phyloP scores from a whole-genome alignment of 2,888 invertebrate genomes.

The Drosophila basisetae region DNA sequence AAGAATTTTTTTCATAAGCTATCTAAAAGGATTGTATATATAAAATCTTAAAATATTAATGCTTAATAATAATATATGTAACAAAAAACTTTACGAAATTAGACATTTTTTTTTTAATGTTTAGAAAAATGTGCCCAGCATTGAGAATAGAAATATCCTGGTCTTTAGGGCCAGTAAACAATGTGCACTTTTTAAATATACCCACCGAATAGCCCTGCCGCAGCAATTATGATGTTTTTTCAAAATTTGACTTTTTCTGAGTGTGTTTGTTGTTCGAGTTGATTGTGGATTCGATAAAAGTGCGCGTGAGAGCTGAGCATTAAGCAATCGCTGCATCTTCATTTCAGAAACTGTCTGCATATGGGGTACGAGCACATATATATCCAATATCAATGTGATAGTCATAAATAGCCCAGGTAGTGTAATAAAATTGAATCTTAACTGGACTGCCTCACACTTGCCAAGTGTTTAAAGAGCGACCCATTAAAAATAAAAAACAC shows the following conservation, averaged over 20 bases:
- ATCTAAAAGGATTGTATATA: not conserved
- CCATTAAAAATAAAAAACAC: not conserved
- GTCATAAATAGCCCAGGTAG: constrained; percentile 48
- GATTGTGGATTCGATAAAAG: constrained; percentile 10
- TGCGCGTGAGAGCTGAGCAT: constrained; percentile 66
- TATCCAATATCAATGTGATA: constrained; percentile 43
- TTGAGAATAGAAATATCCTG: not conserved
- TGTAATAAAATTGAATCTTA: constrained; percentile 48
- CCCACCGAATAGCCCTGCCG: not conserved
- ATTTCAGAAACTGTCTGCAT: constrained; percentile 28
- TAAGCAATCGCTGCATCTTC: constrained; percentile 60
- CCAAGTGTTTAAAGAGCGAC: constrained; percentile 26
- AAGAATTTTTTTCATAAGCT: not conserved
- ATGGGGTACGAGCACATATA: constrained; percentile 7
- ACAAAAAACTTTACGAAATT: not conserved
- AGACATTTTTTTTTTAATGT: not conserved
- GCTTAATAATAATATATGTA: not conserved
- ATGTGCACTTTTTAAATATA: not conserved
- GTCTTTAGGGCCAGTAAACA: not conserved
- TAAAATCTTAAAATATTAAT: not conserved
- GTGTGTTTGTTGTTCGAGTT: not conserved
- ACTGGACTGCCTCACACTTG: constrained; percentile 44
- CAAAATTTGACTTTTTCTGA: not conserved
- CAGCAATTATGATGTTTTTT: not conserved
- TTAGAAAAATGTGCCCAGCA: not conserved